A percentile compares a stretch with the other conserved stretches of the same genome.
These are phyloP conservation scores for Dimorphilus gyrociliatus DNA, from an alignment of 2,888 invertebrate species.

Conservation along the genomic window DNA sequence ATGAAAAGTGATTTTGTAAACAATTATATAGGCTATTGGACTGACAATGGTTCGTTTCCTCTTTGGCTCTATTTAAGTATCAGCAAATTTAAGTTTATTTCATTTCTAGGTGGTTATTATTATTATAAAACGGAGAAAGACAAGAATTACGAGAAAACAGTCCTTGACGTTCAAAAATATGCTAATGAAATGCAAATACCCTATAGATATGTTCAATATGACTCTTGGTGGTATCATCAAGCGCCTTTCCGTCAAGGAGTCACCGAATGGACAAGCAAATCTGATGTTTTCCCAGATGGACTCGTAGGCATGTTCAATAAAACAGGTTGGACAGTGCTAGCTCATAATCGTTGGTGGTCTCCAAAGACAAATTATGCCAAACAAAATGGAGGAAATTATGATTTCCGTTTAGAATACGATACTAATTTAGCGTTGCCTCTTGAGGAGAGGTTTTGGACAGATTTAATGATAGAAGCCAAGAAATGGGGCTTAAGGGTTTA, in stretches of 20 bases:
- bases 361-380: slow-evolving; percentile 22
- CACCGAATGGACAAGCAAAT: slow-evolving; percentile 12
- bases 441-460: slow-evolving; percentile 14
- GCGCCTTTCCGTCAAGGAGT: slow-evolving; percentile 11
- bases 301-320: slow-evolving; percentile 1
- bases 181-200: slow-evolving; percentile 13
- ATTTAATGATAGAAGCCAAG: slow-evolving; percentile 9
- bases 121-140: slow-evolving; percentile 18
- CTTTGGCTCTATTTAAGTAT: no score
- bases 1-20: slow-evolving; percentile 7
- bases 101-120: slow-evolving; percentile 21
- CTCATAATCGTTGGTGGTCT: slow-evolving; percentile 1
- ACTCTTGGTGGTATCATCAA: slow-evolving; percentile 18
- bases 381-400: slow-evolving; percentile 24
- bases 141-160: slow-evolving; percentile 18
- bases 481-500: slow-evolving; percentile 13
- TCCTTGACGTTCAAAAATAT: slow-evolving; percentile 16
- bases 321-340: neutral
- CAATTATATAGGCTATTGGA: slow-evolving; percentile 12
- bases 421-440: slow-evolving; percentile 9
- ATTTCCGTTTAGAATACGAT: slow-evolving; percentile 13
- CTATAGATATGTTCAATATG: slow-evolving; percentile 17
- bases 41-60: slow-evolving; percentile 13
- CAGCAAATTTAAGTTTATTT: no score
- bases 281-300: slow-evolving; percentile 13